Base-by-base conservation (phyloP, 2,113 vertebrate genomes). In the Corythoichthys intestinalis region DNA sequence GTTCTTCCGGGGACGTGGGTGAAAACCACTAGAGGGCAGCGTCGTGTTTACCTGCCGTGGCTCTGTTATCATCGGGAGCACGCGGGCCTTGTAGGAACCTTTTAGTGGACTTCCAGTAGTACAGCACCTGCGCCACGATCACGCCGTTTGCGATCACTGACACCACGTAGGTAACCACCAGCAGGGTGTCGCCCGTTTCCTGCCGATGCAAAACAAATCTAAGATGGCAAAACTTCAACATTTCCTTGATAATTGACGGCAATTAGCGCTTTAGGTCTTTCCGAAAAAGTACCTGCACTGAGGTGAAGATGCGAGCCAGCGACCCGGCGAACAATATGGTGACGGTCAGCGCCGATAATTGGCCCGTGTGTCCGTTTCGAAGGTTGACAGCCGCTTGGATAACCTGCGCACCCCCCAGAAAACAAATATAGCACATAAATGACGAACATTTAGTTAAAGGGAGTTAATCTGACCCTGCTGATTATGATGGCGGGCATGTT, bases 241-340 rank as follows among this genome's bases (percentile, higher is more conserved):
- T 1, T 28, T 28, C 20, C 20, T 28, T 28, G 20, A 28, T 28
- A 28, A 28, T 28, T 28, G 20, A 28, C 20, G 20, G 20, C 20
- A 28, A 28, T 28, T 28, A 28, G 1, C 20, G 20, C 20, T 28
- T 28, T 28, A 28, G 20, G 20, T 28, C 20, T 28, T 28, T 28
- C 20, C 20, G 1, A 28, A 28, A 28, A 28, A 8, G n/a, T 69
- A 94, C 95, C 93, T 97, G 94, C 37, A 95, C 39, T 4, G 94
- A 93, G 41, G 95, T 97, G 84, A 96, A 97, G 81, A 96, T 95
- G 4, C 95, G 90, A 1, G 94, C 93, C 4, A 97, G 75, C 0
- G 95, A 94, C 12, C 95, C 95, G 1, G 87, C 92, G 20, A 96
- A 94, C 20, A 96, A 81, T 65, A 95, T 78, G 76, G 93, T 90